phyloP scores from a whole-genome alignment of 1,140 invertebrate species.

The Drosophila neocordata region DNA sequence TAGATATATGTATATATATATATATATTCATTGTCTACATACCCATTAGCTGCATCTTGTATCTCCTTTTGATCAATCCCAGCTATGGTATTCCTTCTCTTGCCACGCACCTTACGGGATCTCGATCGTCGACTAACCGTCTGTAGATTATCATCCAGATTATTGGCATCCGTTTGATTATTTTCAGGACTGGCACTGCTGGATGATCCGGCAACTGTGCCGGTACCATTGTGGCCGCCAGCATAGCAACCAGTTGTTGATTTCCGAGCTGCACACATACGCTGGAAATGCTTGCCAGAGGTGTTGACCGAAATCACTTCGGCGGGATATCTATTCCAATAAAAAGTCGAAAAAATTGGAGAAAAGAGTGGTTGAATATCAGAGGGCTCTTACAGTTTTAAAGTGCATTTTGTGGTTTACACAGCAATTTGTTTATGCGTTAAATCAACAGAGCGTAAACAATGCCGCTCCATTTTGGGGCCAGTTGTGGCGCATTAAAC shows the following conservation, averaged over 20 bases:
- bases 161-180: slow-evolving; percentile 75
- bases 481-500: slow-evolving; percentile 28
- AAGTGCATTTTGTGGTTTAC: slow-evolving; percentile 64
- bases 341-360: not conserved
- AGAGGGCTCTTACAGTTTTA: slow-evolving; percentile 30
- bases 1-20: not conserved
- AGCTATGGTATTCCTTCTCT: slow-evolving; percentile 94
- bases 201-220: slow-evolving; percentile 82
- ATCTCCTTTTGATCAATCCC: slow-evolving; percentile 94
- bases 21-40: slow-evolving; percentile 83
- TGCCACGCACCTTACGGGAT: slow-evolving; percentile 89
- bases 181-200: slow-evolving; percentile 82
- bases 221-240: slow-evolving; percentile 26
- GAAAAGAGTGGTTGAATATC: not conserved
- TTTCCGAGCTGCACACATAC: slow-evolving; percentile 92
- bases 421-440: slow-evolving; percentile 53
- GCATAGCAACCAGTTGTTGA: slow-evolving; percentile 86
- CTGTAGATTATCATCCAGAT: slow-evolving; percentile 83
- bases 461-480: slow-evolving; percentile 52
- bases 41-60: slow-evolving; percentile 90
- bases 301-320: slow-evolving; percentile 94
- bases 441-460: slow-evolving; percentile 67
- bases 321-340: slow-evolving; percentile 88
- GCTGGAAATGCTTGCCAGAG: slow-evolving; percentile 91
- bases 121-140: slow-evolving; percentile 88